phyloP scores from a whole-genome alignment of 1,140 invertebrate species.

The Anastrepha obliqua region DNA sequence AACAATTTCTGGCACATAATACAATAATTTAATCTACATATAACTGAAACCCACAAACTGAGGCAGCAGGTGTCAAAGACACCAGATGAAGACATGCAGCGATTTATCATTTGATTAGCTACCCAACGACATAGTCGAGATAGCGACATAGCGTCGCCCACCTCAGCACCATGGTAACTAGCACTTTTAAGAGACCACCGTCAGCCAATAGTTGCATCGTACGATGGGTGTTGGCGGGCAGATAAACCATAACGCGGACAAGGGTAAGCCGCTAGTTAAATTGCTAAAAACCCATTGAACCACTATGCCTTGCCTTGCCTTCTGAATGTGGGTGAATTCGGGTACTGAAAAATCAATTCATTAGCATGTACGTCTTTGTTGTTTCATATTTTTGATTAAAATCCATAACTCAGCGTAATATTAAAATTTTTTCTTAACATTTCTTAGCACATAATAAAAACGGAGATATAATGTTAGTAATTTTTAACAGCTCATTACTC shows the following conservation, averaged over 20 bases:
- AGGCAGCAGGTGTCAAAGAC: too few relatives aligned
- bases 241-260: neutral
- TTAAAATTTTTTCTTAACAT: neutral
- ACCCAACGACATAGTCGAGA: too few relatives aligned
- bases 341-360: constrained; percentile 43
- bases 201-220: neutral
- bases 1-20: too few relatives aligned
- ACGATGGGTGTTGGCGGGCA: neutral
- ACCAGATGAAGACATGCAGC: too few relatives aligned
- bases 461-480: too few relatives aligned
- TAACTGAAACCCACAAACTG: too few relatives aligned
- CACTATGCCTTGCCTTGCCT: neutral
- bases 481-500: neutral
- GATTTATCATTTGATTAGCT: too few relatives aligned
- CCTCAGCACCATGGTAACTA: too few relatives aligned
- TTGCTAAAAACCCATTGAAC: neutral
- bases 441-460: neutral
- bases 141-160: too few relatives aligned
- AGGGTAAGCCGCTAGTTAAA: neutral
- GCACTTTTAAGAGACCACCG: neutral
- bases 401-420: too few relatives aligned
- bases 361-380: neutral
- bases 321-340: neutral
- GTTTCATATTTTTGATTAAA: too few relatives aligned
- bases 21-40: too few relatives aligned